These are phyloP conservation scores for Noctua janthe DNA, from an alignment of 2,888 invertebrate genomes.

Conservation along the genomic window DNA sequence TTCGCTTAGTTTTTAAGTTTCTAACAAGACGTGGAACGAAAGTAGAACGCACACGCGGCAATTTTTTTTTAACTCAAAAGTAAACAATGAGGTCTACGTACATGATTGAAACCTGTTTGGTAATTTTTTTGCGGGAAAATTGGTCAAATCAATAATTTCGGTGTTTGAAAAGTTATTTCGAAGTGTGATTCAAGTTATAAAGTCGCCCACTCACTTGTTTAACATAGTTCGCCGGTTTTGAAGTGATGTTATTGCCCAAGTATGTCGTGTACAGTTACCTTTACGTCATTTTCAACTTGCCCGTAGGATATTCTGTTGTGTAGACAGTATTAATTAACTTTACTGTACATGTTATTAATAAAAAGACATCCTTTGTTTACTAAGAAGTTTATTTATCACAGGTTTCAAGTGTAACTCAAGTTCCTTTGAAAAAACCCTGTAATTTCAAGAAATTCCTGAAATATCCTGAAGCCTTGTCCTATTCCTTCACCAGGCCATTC, in stretches of 20 bases:
- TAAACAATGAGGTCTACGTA: slow-evolving; percentile 70
- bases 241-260: slow-evolving; percentile 39
- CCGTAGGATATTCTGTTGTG: not conserved
- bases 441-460: not conserved
- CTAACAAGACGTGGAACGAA: slow-evolving; percentile 52
- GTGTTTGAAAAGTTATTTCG: slow-evolving; percentile 44
- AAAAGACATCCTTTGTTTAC: not conserved
- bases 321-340: not conserved
- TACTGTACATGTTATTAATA: not conserved
- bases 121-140: slow-evolving; percentile 55
- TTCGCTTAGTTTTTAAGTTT: slow-evolving; percentile 39
- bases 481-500: not conserved
- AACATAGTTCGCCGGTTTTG: slow-evolving; percentile 50
- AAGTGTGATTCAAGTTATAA: slow-evolving; percentile 45
- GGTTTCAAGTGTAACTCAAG: not conserved
- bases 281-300: slow-evolving; percentile 27
- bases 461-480: not conserved
- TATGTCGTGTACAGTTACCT: slow-evolving; percentile 35
- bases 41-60: slow-evolving; percentile 77
- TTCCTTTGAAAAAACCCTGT: slow-evolving; percentile 5
- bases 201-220: slow-evolving; percentile 48
- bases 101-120: slow-evolving; percentile 50
- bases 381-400: not conserved
- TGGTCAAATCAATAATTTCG: slow-evolving; percentile 2
- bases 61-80: slow-evolving; percentile 69